A percentile compares a stretch with the other conserved stretches of the same genome.
phyloP scores from a whole-genome alignment of 2,113 vertebrate genomes.

The Pterophyllum scalare region DNA sequence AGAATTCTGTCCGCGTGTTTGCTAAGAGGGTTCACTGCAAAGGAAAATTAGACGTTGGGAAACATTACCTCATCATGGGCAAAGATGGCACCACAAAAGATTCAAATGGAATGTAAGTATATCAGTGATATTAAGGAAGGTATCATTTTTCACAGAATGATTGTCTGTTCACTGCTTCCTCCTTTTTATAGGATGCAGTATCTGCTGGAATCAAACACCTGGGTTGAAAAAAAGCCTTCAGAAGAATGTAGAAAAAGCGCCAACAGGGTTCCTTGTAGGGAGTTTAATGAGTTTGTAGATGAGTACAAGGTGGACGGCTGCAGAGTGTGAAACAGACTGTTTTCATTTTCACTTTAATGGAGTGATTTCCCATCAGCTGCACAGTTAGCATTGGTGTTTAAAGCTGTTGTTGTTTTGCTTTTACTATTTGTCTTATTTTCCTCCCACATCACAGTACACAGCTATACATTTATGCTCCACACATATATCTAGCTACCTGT shows the following conservation, averaged over 20 bases:
- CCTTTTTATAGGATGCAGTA: slow-evolving; percentile 75
- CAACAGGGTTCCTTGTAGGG: not conserved
- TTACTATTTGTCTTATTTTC: too few relatives aligned
- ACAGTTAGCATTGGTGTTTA: too few relatives aligned
- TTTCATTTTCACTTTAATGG: not conserved
- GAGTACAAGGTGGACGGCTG: slow-evolving; percentile 73
- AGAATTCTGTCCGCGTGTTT: slow-evolving; percentile 66
- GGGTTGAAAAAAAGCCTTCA: slow-evolving; percentile 72
- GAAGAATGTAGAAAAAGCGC: slow-evolving; percentile 30
- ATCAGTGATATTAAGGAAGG: not conserved
- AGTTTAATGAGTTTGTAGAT: slow-evolving; percentile 42
- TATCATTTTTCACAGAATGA: not conserved
- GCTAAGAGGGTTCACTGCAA: slow-evolving; percentile 78
- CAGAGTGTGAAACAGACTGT: slow-evolving; percentile 50
- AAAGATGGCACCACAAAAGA: slow-evolving; percentile 78
- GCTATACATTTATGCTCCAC: too few relatives aligned
- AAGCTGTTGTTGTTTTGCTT: too few relatives aligned
- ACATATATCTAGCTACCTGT: too few relatives aligned
- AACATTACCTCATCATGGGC: slow-evolving; percentile 80
- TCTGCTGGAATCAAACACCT: slow-evolving; percentile 78
- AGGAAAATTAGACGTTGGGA: slow-evolving; percentile 29
- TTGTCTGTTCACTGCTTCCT: not conserved
- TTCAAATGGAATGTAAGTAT: slow-evolving; percentile 67
- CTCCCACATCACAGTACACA: too few relatives aligned
- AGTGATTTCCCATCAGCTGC: too few relatives aligned